These are phyloP conservation scores for Lasioglossum leucozonium DNA, from an alignment of 2,888 invertebrate genomes.

Conservation along the genomic window DNA sequence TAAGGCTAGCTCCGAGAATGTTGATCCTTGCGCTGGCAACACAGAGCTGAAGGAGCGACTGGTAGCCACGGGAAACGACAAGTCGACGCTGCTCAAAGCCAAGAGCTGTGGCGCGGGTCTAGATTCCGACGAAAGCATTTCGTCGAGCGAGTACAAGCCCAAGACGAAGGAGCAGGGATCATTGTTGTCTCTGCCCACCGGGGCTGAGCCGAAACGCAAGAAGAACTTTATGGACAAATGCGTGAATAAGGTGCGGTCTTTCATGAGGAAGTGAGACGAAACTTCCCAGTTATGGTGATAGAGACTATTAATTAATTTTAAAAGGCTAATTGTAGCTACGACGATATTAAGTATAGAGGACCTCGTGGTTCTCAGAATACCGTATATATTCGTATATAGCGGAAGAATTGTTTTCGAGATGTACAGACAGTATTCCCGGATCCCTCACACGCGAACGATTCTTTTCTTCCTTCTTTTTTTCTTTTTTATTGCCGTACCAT, in stretches of 20 bases:
- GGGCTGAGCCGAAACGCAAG: conserved; percentile 88
- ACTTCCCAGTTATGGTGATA: conserved; percentile 58
- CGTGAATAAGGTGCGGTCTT: conserved; percentile 81
- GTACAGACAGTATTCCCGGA: conserved; percentile 44
- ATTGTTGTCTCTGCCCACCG: conserved; percentile 86
- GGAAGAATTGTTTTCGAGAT: conserved; percentile 32
- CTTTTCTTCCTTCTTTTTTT: not conserved
- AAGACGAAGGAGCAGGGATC: conserved; percentile 84
- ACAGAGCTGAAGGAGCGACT: conserved; percentile 63
- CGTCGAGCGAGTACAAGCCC: conserved; percentile 74
- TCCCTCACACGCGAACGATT: not conserved
- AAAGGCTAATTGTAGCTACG: conserved; percentile 41
- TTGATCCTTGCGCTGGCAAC: conserved; percentile 62
- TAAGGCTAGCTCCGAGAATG: conserved; percentile 14
- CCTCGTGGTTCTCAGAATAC: conserved; percentile 37
- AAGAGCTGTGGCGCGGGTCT: conserved; percentile 82
- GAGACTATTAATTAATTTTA: conserved; percentile 74
- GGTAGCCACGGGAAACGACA: conserved; percentile 62
- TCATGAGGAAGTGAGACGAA: conserved; percentile 77
- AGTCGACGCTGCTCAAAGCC: conserved; percentile 75
- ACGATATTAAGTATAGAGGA: conserved; percentile 28
- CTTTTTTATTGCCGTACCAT: conserved; percentile 7
- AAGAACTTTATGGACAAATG: conserved; percentile 92
- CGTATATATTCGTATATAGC: conserved; percentile 29
- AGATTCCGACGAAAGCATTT: conserved; percentile 75